These are phyloP conservation scores for Aleiodes alternator DNA, from an alignment of 2,888 invertebrate species.

Conservation along the genomic window DNA sequence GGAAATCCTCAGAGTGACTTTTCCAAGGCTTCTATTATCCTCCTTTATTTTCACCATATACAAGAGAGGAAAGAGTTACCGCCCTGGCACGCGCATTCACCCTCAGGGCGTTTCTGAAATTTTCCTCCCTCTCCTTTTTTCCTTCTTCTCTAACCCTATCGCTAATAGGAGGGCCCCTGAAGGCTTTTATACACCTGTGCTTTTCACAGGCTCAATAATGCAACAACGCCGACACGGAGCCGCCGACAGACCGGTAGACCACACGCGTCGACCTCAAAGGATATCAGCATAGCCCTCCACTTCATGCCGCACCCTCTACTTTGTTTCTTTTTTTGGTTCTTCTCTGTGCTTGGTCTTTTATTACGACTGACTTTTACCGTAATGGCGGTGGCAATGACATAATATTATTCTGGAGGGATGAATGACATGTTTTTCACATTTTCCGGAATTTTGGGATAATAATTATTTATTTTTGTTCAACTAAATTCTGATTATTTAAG, in stretches of 20 bases:
- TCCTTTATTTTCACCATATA: background rate
- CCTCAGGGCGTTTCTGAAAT: conserved; percentile 55
- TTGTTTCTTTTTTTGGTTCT: background rate
- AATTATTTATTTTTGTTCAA: too few relatives aligned
- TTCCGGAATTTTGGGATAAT: background rate
- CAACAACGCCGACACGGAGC: conserved; percentile 59
- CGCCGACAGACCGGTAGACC: conserved; percentile 53
- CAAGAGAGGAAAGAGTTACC: conserved; percentile 15
- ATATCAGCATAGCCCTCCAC: conserved; percentile 39
- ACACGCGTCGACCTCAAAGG: conserved; percentile 46
- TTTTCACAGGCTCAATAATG: conserved; percentile 74
- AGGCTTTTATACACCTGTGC: conserved; percentile 67
- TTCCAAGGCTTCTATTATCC: conserved; percentile 41
- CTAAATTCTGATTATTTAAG: too few relatives aligned
- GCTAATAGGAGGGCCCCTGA: conserved; percentile 54
- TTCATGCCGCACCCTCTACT: conserved; percentile 31
- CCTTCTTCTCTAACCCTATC: conserved; percentile 31
- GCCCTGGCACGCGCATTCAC: conserved; percentile 44
- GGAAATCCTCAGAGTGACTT: conserved; percentile 50
- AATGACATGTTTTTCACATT: conserved; percentile 17
- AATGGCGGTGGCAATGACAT: background rate
- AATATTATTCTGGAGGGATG: conserved; percentile 15
- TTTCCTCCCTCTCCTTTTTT: conserved; percentile 41
- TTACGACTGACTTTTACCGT: conserved; percentile 15
- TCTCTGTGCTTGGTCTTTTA: conserved; percentile 23